A percentile compares a stretch with the other conserved stretches of the same genome.
Evolutionary conservation across 1,140 invertebrate genomes (phyloP).

Genomic region (Dinoponera quadriceps): DNA sequence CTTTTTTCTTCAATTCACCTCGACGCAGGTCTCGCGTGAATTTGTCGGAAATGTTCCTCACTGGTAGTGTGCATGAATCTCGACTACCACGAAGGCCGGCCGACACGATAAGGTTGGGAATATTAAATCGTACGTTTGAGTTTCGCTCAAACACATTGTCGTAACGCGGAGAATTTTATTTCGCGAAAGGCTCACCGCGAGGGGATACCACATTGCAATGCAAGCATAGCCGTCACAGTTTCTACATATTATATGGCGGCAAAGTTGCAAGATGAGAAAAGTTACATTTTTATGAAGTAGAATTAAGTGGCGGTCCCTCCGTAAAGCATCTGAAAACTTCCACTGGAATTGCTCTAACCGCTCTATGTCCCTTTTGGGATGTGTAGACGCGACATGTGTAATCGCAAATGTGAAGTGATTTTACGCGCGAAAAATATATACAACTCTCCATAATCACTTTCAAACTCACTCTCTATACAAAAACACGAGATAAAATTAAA

Average conservation of each 20-base stretch:
- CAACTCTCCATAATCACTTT: not conserved
- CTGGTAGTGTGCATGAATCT: not conserved
- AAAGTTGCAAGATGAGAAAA: constrained; percentile 52
- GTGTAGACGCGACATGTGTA: not conserved
- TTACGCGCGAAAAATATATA: not conserved
- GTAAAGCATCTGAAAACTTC: constrained; percentile 50
- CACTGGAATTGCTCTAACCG: constrained; percentile 7
- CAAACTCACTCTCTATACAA: not conserved
- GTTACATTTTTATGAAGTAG: constrained; percentile 49
- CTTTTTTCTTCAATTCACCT: constrained; percentile 12
- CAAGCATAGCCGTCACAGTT: constrained; percentile 44
- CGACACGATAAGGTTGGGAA: constrained; percentile 4
- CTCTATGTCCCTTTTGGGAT: constrained; percentile 4
- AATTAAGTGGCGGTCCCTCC: constrained; percentile 21
- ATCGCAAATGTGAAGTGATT: not conserved
- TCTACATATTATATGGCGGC: constrained; percentile 32
- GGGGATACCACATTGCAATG: constrained; percentile 17
- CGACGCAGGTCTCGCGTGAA: not conserved
- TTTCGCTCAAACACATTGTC: constrained; percentile 41
- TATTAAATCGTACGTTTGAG: constrained; percentile 52
- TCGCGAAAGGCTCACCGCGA: not conserved
- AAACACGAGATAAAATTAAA: not conserved
- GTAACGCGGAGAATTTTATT: constrained; percentile 40
- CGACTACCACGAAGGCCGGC: constrained; percentile 2
- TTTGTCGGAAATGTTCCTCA: constrained; percentile 23